Percentiles rank a stretch among this genome's conserved stretches.
Evolutionary conservation across 2,888 invertebrate genomes (phyloP).

Genomic region (Carabus problematicus): DNA sequence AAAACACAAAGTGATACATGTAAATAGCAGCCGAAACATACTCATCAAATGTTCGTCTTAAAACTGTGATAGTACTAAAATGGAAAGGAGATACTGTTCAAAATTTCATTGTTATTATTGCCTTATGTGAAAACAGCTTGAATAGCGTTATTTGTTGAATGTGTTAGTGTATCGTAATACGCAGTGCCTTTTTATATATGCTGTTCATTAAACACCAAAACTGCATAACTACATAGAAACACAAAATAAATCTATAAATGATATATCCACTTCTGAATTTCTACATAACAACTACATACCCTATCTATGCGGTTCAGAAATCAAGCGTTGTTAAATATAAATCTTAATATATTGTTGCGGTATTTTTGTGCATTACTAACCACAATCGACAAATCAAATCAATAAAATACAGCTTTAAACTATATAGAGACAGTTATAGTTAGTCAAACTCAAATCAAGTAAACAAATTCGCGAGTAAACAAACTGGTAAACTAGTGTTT

Average conservation of each 20-base stretch:
- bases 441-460: neutral
- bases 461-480: conserved; percentile 2
- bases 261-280: conserved; percentile 46
- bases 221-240: conserved; percentile 21
- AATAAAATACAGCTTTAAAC: conserved; percentile 20
- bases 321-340: neutral
- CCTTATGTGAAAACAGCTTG: conserved; percentile 55
- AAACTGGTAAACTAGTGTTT: neutral
- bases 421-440: conserved; percentile 15
- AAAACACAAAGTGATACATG: conserved; percentile 13
- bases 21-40: too few species aligned
- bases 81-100: conserved; percentile 51
- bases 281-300: too few species aligned
- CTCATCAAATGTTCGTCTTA: conserved; percentile 14
- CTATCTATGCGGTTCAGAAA: too few species aligned
- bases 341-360: conserved; percentile 30
- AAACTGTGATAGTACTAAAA: conserved; percentile 55
- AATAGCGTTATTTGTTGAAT: conserved; percentile 45
- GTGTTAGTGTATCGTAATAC: conserved; percentile 48
- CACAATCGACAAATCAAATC: conserved; percentile 15
- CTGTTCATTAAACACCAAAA: conserved; percentile 48
- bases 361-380: conserved; percentile 41
- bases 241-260: conserved; percentile 35
- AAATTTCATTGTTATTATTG: conserved; percentile 48
- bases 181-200: conserved; percentile 53